Base-by-base conservation (phyloP, 2,888 invertebrate genomes). In the Morpho achilles region DNA sequence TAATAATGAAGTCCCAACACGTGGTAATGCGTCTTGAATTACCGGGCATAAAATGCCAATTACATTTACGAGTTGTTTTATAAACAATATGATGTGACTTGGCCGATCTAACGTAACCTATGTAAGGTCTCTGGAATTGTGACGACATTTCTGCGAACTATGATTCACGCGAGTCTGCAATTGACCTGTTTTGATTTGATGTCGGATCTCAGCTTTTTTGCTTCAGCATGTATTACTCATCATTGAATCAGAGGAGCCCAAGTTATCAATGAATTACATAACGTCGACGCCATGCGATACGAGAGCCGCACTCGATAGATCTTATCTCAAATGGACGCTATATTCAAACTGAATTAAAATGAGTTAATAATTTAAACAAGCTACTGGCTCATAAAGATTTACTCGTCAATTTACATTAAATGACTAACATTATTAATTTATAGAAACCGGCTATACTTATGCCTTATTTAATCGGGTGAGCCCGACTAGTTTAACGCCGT, bases 121-220 rank as follows among this genome's bases (percentile, higher is more conserved):
- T 64, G 62, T 65, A 62, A 70, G 59, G 73, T 84, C 75, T 73
- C 77, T 75, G 80, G 82, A 83, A 83, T 63, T 80, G 80, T 84
- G 86, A 86, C 84, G 81, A 79, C 72, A 79, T 75, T 84, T 79
- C 78, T 76, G 68, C 68, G 77, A 82, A 80, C 68, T 64, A 69
- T 87, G 87, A 86, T 63, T 87, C 87, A 87, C 66, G 52, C 54
- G 58, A 57, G 67, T 72, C 70, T 64, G 69, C 69, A 66, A 67
- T 67, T 70, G 71, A 72, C 70, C 73, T 71, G 72, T 72, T 74
- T 65, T 69, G 67, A 68, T 53, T 53, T 53, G 53, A 53, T 65
- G 65, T 64, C 66, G 69, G 68, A 68, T 66, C 63, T 66, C 58
- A 58, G 56, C 58, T 84, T 84, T 85, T 86, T 84, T 82, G 75